These are phyloP conservation scores for Halichoeres trimaculatus DNA, from an alignment of 2,113 vertebrate genomes.

Conservation along the genomic window DNA sequence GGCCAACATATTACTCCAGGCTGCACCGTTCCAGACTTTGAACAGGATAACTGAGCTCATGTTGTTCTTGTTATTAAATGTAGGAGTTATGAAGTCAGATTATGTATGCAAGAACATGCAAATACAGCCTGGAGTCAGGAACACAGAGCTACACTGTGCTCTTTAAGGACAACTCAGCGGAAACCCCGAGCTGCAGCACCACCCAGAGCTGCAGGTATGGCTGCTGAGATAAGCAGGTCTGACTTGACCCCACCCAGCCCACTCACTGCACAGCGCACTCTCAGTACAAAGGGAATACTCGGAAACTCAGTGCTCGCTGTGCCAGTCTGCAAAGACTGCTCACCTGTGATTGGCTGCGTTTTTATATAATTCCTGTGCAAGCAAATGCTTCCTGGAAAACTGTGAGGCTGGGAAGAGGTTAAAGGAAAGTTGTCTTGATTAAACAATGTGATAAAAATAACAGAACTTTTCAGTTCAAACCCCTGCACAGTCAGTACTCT, in stretches of 20 bases:
- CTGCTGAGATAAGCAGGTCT: slow-evolving; percentile 64
- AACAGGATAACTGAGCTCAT: too few species aligned
- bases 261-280: slow-evolving; percentile 26
- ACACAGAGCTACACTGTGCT: slow-evolving; percentile 6
- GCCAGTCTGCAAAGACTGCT: not conserved
- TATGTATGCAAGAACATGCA: not conserved
- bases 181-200: slow-evolving; percentile 41
- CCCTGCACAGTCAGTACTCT: slow-evolving; percentile 19
- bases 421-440: slow-evolving; percentile 39
- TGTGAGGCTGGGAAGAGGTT: slow-evolving; percentile 22
- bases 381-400: slow-evolving; percentile 59
- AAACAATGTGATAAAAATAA: slow-evolving; percentile 37
- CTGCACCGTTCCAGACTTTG: too few species aligned
- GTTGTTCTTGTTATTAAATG: too few species aligned
- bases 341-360: slow-evolving; percentile 23
- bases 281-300: slow-evolving; percentile 46
- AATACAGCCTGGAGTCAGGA: slow-evolving; percentile 4
- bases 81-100: too few species aligned
- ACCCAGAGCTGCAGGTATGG: slow-evolving; percentile 60
- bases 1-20: too few species aligned
- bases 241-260: slow-evolving; percentile 55
- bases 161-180: slow-evolving; percentile 9
- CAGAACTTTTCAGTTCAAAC: slow-evolving; percentile 5
- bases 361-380: slow-evolving; percentile 38
- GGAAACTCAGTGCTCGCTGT: slow-evolving; percentile 24